Conservation (phyloP, 1,140 invertebrate species). For the Drosophila insularis region DNA sequence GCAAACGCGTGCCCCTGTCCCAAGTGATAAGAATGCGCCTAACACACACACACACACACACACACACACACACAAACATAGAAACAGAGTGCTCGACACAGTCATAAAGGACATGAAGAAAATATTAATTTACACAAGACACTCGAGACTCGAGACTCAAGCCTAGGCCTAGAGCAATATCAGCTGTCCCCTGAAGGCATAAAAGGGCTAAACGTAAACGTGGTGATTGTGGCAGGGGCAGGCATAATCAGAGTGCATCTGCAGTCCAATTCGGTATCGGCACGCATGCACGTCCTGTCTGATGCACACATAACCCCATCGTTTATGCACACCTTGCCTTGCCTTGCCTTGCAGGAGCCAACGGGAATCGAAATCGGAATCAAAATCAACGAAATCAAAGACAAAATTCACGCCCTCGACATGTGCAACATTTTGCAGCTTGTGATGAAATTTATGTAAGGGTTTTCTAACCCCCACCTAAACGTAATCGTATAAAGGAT, state of each 20-base stretch:
- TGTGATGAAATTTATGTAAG: slow-evolving; percentile 29
- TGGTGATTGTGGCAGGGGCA: slow-evolving; percentile 1
- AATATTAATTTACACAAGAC: slow-evolving; percentile 74
- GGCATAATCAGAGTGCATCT: slow-evolving; percentile 59
- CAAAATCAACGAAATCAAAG: slow-evolving; percentile 65
- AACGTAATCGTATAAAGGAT: too few species aligned
- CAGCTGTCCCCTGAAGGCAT: slow-evolving; percentile 52
- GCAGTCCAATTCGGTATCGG: slow-evolving; percentile 36
- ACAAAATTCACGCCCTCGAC: slow-evolving; percentile 63
- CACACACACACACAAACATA: slow-evolving; percentile 5
- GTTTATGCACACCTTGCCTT: slow-evolving; percentile 9
- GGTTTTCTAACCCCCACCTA: too few species aligned
- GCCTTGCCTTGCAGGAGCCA: background rate
- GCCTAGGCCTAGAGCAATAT: slow-evolving; percentile 27
- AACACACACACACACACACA: slow-evolving; percentile 25
- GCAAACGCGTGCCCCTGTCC: slow-evolving; percentile 66
- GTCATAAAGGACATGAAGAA: slow-evolving; percentile 50
- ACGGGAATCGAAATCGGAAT: slow-evolving; percentile 45
- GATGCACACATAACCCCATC: slow-evolving; percentile 48
- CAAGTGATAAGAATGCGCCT: slow-evolving; percentile 53
- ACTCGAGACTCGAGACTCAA: background rate
- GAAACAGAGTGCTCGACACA: slow-evolving; percentile 5
- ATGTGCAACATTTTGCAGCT: slow-evolving; percentile 74
- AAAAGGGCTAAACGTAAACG: slow-evolving; percentile 34
- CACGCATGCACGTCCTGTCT: slow-evolving; percentile 59